phyloP scores from a whole-genome alignment of 2,888 invertebrate genomes.

The Pteria penguin region DNA sequence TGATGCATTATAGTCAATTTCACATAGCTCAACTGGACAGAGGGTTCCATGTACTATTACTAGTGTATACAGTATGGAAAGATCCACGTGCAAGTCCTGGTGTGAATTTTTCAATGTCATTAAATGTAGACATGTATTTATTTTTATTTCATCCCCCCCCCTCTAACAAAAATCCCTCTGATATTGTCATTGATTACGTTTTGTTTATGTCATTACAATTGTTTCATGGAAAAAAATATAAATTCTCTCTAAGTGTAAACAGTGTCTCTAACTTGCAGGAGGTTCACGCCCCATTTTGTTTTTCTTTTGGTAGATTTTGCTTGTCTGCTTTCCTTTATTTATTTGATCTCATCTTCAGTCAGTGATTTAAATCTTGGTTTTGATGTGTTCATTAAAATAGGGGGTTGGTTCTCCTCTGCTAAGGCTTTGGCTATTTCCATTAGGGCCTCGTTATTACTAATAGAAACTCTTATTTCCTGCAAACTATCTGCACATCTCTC shows the following conservation, averaged over 20 bases:
- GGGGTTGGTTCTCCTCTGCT: background rate
- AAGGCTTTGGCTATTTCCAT: background rate
- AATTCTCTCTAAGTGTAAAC: no score
- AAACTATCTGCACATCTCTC: background rate
- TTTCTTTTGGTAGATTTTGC: background rate
- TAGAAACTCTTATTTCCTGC: background rate
- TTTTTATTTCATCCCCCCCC: no score
- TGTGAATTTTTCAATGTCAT: background rate
- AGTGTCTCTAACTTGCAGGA: slow-evolving; percentile 10
- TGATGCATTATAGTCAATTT: background rate
- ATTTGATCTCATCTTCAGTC: background rate
- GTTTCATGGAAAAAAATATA: no score
- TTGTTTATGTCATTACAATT: background rate
- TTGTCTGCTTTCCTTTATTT: background rate
- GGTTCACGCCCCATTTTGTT: slow-evolving; percentile 16
- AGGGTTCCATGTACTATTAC: background rate
- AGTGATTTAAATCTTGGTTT: slow-evolving; percentile 11
- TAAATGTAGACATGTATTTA: background rate
- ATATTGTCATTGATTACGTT: no score
- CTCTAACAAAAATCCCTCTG: no score
- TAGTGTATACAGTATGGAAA: background rate
- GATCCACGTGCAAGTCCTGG: background rate
- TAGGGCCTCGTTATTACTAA: background rate
- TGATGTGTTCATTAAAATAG: background rate
- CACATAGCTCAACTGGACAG: background rate